Evolutionary conservation across 2,113 vertebrate species (phyloP), one percentile per base, ranked within the genome.

Genomic region (Nipponia nippon): DNA sequence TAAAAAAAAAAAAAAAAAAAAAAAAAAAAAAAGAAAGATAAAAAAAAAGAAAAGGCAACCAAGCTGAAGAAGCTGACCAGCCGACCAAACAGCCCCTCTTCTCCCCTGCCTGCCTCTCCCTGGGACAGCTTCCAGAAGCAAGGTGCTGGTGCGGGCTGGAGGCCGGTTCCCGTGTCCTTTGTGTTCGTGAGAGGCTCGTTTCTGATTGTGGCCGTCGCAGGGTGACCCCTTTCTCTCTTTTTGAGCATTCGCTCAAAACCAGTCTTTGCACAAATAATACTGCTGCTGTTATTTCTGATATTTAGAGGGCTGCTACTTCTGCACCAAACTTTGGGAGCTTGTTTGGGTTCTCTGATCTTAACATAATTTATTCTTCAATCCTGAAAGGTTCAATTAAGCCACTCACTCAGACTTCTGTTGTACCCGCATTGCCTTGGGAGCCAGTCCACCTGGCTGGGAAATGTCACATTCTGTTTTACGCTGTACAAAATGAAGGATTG

Each of bases 401-500:
- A 58, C 25, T 92, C 25, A 59, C 19, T 79, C 69, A 47, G 59
- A 59, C 22, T 55, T 89, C 34, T 58, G 52, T 71, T 84, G n/a
- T 90, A 71, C 26, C 73, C 2, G 3, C 38, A 22, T 83, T 95
- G 26, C 81, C 76, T 17, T 76, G 40, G 75, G 87, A 91, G 92
- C 70, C 58, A 97, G 91, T 83, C 70, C 22, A 32, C 46, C 58
- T 95, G 93, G 62, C 73, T 94, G 80, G 77, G 69, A 94, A 92
- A 91, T 91, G 50, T 50, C 62, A n/a, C 62, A 10, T 81, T 73
- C 79, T 49, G 36, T 62, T 95, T 97, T 65, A 15, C 44, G 12
- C 86, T 92, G 50, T 89, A 65, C 66, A 84, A 96, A 97, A 95
- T 40, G 50, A 97, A 78, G 89, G 81, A 86, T 86, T 97, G 90